A percentile compares a stretch with the other conserved stretches of the same genome.
Evolutionary conservation across 2,797 vertebrate species (phyloP).

Genomic region (Loris lydekkerianus): DNA sequence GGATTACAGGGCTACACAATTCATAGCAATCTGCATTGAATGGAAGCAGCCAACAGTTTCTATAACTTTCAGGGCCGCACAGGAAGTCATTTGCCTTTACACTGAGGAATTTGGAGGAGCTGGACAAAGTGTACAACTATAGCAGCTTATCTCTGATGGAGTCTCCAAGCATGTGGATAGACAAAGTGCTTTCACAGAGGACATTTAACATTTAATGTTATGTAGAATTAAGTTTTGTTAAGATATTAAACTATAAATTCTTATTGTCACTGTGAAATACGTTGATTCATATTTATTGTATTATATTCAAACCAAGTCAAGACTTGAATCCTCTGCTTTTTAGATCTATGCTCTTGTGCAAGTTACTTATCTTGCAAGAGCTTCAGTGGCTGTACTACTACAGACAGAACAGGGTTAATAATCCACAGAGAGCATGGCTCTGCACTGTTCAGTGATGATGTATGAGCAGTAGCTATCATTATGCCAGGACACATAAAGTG

Average conservation of each 20-base stretch:
- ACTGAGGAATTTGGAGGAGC: neutral
- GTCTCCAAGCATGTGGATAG: neutral
- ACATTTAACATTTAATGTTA: neutral
- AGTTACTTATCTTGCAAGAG: neutral
- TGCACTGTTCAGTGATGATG: neutral
- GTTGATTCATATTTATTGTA: neutral
- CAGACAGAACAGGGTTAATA: neutral
- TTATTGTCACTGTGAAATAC: neutral
- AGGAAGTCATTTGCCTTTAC: neutral
- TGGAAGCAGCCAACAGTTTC: neutral
- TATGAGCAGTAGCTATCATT: neutral
- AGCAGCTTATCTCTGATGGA: neutral
- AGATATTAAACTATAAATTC: neutral
- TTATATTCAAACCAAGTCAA: neutral
- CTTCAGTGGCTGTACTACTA: neutral
- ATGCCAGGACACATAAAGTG: neutral
- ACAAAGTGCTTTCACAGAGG: neutral
- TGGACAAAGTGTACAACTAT: accelerated
- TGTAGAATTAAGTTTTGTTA: neutral
- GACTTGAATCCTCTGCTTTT: neutral
- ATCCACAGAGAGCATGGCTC: accelerated
- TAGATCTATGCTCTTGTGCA: neutral
- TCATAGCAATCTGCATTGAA: neutral
- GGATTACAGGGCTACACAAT: neutral
- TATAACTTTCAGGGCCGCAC: neutral